Conservation (phyloP, 1,140 invertebrate genomes). For the Lepidurus arcticus region DNA sequence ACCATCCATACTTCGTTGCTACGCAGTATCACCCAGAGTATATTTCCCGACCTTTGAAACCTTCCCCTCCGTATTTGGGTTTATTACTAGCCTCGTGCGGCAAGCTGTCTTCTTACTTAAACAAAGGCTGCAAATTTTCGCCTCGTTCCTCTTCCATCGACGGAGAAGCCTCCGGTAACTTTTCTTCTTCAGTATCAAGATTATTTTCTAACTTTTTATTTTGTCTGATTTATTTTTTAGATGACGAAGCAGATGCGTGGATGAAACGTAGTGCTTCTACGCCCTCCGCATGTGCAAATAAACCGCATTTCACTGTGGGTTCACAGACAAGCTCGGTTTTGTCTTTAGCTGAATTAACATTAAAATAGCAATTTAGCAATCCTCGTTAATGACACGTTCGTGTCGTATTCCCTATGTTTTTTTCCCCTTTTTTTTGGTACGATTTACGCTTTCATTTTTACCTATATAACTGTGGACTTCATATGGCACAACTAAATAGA, state of each 20-base stretch:
- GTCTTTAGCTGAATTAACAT: constrained; percentile 7
- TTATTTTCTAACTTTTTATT: not conserved
- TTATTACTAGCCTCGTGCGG: constrained; percentile 79
- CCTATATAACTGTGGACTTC: no score
- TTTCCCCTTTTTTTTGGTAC: not conserved
- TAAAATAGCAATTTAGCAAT: not conserved
- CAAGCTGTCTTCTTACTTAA: constrained; percentile 59
- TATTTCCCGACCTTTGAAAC: constrained; percentile 82
- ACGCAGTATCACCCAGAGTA: constrained; percentile 99
- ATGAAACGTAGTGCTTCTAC: constrained; percentile 10
- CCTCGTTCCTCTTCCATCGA: constrained; percentile 61
- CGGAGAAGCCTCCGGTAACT: constrained; percentile 38
- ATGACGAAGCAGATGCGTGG: not conserved
- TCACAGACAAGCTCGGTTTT: not conserved
- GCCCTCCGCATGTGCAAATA: not conserved
- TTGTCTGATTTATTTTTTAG: not conserved
- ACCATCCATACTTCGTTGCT: constrained; percentile 88
- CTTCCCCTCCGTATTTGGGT: constrained; percentile 92
- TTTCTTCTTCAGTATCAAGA: not conserved
- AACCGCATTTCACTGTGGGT: not conserved
- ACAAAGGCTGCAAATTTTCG: constrained; percentile 64
- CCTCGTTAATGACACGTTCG: not conserved
- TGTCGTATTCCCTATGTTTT: not conserved
- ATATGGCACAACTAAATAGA: no score
- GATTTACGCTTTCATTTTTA: no score